These are phyloP conservation scores for Perithous albicinctus DNA, from an alignment of 2,888 invertebrate species.

Conservation along the genomic window DNA sequence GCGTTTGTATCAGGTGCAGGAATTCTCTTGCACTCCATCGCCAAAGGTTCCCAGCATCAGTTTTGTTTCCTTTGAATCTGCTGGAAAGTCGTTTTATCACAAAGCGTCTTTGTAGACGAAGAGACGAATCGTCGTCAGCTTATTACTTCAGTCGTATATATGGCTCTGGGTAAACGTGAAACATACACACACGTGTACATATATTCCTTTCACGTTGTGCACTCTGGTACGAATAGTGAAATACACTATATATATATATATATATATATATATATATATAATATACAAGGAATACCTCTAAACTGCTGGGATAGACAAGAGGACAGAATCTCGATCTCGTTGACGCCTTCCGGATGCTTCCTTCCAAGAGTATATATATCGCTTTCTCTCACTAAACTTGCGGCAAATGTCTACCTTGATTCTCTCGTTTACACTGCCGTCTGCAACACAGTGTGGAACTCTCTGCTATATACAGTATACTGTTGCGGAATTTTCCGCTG, in stretches of 20 bases:
- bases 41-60: not conserved
- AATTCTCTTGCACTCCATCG: not conserved
- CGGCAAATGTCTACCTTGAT: slow-evolving; percentile 17
- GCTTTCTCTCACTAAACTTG: slow-evolving; percentile 27
- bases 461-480: not conserved
- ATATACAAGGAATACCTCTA: not conserved
- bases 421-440: slow-evolving; percentile 1
- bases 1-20: slow-evolving; percentile 3
- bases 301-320: slow-evolving; percentile 9
- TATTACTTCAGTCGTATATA: not conserved
- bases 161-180: slow-evolving; percentile 7
- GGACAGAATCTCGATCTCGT: slow-evolving; percentile 16
- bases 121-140: slow-evolving; percentile 19
- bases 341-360: slow-evolving; percentile 23
- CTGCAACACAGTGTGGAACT: not conserved
- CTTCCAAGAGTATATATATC: not conserved
- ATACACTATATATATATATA: not conserved
- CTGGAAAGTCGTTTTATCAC: slow-evolving; percentile 30
- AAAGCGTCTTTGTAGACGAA: slow-evolving; percentile 27
- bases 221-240: not conserved
- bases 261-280: not conserved
- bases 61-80: slow-evolving; percentile 30
- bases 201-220: slow-evolving; percentile 21
- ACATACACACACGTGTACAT: not conserved
- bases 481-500: not conserved